Conservation (phyloP, 2,797 vertebrate species). For the Sebastes cheni region DNA sequence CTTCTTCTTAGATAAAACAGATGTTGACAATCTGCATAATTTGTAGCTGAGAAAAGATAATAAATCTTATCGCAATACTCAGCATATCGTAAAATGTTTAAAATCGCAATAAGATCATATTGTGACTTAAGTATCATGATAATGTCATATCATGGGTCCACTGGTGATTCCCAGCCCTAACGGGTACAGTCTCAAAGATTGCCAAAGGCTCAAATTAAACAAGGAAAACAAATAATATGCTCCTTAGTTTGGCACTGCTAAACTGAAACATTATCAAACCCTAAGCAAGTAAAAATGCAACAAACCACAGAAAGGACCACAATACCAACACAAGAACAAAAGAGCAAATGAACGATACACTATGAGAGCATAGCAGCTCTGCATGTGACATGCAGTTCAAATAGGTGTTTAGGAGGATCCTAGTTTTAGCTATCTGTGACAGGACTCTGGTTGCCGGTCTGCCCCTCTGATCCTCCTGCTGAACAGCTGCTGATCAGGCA, state of each 20-base stretch:
- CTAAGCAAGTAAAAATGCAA: background rate
- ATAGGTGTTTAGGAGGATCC: background rate
- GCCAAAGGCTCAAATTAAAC: background rate
- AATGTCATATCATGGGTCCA: too few species aligned
- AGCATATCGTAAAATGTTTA: too few species aligned
- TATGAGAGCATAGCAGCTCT: background rate
- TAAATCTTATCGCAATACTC: too few species aligned
- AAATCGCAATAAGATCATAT: too few species aligned
- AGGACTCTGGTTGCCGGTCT: background rate
- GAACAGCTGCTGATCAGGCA: conserved; percentile 2
- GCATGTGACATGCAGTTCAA: background rate
- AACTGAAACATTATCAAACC: background rate
- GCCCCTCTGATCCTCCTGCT: conserved; percentile 1
- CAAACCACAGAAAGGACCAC: background rate
- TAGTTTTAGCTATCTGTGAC: background rate
- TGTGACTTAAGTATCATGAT: too few species aligned
- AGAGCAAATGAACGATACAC: background rate
- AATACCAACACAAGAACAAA: background rate
- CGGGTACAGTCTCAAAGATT: background rate
- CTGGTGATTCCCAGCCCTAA: too few species aligned
- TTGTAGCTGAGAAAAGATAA: too few species aligned
- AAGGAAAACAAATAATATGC: background rate
- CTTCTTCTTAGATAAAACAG: too few species aligned
- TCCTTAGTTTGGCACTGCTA: background rate
- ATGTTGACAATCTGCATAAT: too few species aligned